Evolutionary conservation across 2,113 vertebrate genomes (phyloP), one percentile per base, ranked within the genome.

Genomic region (Hymenochirus boettgeri): DNA sequence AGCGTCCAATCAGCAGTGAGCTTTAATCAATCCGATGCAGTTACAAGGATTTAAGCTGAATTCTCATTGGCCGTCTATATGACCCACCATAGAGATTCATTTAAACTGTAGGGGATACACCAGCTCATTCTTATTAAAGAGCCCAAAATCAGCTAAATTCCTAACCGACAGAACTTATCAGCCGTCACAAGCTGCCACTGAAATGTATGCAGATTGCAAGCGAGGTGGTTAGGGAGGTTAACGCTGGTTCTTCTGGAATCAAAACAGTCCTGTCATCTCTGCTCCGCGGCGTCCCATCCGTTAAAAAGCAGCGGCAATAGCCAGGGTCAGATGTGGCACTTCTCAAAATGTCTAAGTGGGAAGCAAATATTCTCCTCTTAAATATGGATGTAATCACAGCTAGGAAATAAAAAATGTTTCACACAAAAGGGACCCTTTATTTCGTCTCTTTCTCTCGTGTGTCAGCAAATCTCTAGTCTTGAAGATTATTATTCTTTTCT

Each of bases 331-430:
- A 27, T 12, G 22, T 13, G 11, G 42, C 57, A 46, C 57, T 29
- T 18, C 17, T 7, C 8, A 23, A 31, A 19, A 59, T 19, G 13
- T 27, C 5, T 11, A 5, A 10, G 19, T 29, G 35, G 35, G 21
- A 25, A 5, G 26, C 25, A 47, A 48, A 42, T 42, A 42, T 10
- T 42, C 37, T 42, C 31, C 23, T 18, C 17, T 47, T 37, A 33
- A 35, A 52, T 35, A 54, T 21, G 18, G 25, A 29, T 18, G n/a
- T 9, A 64, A 55, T 62, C 29, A 39, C 10, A n/a, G n/a, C 58
- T 19, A 17, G 15, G 39, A 6, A n/a, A 42, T 13, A 13, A 48
- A 12, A 48, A 7, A 2, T 15, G 39, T 13, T 42, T 42, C 39
- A 7, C 5, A 6, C 39, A 42, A 42, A 42, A 6, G 15, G 15